Conservation (phyloP, 2,113 vertebrate species). For the Murina feae region DNA sequence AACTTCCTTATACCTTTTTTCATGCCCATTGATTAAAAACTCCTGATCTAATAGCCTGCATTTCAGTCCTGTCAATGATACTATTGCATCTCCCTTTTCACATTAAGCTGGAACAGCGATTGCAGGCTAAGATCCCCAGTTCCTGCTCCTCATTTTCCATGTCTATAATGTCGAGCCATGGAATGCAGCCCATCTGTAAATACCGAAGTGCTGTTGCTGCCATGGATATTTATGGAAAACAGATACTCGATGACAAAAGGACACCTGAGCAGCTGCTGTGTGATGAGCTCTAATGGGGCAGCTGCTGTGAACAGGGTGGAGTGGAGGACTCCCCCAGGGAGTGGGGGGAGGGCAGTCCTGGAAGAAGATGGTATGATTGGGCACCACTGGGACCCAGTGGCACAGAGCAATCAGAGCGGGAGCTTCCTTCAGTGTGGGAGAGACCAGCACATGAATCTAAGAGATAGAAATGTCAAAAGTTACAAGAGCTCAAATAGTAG, state of each 20-base stretch:
- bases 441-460: constrained; percentile 24
- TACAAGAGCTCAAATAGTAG: background rate
- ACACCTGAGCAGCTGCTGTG: background rate
- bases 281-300: background rate
- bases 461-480: constrained; percentile 27
- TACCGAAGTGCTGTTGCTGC: background rate
- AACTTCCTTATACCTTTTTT: fast-evolving
- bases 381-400: constrained; percentile 4
- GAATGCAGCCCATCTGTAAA: background rate
- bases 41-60: background rate
- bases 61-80: fast-evolving
- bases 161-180: fast-evolving
- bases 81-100: background rate
- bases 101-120: background rate
- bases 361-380: background rate
- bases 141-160: background rate
- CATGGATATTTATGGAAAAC: constrained; percentile 5
- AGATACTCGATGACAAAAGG: background rate
- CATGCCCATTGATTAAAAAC: background rate
- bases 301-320: background rate
- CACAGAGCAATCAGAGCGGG: constrained; percentile 38
- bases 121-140: background rate
- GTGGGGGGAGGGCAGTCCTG: background rate
- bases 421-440: background rate
- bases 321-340: background rate